Evolutionary conservation across 2,797 vertebrate genomes (phyloP).

Genomic region (Aeoliscus strigatus): DNA sequence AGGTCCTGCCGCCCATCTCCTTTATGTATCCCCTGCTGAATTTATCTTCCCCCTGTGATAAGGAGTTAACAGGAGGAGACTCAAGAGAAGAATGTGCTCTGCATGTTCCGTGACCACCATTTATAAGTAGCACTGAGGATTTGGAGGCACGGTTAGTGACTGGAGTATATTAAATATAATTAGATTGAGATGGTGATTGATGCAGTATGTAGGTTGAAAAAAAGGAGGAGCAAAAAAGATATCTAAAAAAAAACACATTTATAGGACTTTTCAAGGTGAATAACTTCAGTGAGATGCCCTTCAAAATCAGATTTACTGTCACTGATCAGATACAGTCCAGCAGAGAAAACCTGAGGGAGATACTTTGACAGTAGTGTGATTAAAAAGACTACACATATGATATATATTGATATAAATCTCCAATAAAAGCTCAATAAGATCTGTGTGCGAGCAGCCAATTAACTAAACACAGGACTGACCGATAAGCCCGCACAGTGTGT

Average conservation of each 20-base stretch:
- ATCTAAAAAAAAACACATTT: too few relatives aligned
- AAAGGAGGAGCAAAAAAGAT: conserved; percentile 1
- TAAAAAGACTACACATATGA: too few relatives aligned
- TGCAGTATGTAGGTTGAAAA: conserved; percentile 24
- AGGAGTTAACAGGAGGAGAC: conserved; percentile 13
- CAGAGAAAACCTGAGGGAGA: not conserved
- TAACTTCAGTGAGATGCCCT: conserved; percentile 5
- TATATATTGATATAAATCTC: too few relatives aligned
- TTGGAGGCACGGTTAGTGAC: conserved; percentile 32
- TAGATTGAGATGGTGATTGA: conserved; percentile 31
- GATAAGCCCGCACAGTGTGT: conserved; percentile 2
- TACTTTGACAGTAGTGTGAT: too few relatives aligned
- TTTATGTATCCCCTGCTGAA: conserved; percentile 3
- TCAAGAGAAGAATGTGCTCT: conserved; percentile 13
- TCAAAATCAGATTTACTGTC: not conserved
- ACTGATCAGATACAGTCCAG: rapidly evolving
- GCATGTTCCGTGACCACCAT: conserved; percentile 33
- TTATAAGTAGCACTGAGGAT: conserved; percentile 22
- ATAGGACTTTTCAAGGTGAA: conserved; percentile 30
- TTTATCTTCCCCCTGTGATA: conserved; percentile 36
- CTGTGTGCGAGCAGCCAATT: conserved; percentile 7
- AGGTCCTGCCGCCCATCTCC: not conserved
- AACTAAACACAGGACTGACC: not conserved
- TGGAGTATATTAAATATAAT: conserved; percentile 23
- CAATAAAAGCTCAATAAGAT: too few relatives aligned